Evolutionary conservation across 2,888 invertebrate genomes (phyloP).

Genomic region (Pycnomerus fuliginosus): DNA sequence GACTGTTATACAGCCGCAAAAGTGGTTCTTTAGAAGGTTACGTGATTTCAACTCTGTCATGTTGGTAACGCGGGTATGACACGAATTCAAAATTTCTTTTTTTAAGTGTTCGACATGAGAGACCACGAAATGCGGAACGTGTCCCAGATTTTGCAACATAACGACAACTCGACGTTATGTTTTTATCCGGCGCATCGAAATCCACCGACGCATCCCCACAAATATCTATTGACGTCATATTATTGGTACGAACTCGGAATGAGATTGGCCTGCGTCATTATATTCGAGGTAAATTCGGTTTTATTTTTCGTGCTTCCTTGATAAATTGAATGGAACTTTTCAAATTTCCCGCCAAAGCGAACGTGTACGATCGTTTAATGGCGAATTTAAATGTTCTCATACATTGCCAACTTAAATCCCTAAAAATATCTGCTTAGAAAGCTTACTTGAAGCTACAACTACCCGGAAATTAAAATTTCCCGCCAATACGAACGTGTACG

Average conservation of each 20-base stretch:
- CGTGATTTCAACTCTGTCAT: constrained; percentile 34
- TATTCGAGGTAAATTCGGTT: constrained; percentile 66
- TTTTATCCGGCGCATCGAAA: constrained; percentile 51
- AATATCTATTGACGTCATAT: constrained; percentile 50
- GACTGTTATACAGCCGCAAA: constrained; percentile 28
- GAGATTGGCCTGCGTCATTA: constrained; percentile 59
- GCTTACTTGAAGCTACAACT: no score
- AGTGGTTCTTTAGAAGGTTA: constrained; percentile 8
- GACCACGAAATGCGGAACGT: constrained; percentile 22
- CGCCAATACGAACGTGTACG: no score
- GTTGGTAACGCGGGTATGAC: constrained; percentile 25
- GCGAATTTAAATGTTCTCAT: no score
- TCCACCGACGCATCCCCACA: constrained; percentile 33
- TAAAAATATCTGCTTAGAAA: no score
- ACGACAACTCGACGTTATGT: constrained; percentile 41
- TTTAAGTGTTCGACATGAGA: constrained; percentile 30
- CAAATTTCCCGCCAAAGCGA: no score
- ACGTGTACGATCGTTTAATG: no score
- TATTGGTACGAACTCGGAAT: constrained; percentile 62
- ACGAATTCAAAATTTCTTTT: constrained; percentile 5
- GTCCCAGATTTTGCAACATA: no score
- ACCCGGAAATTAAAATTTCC: no score
- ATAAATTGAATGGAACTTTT: no score
- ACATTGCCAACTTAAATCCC: no score
- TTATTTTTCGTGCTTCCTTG: no score